A percentile compares a stretch with the other conserved stretches of the same genome.
phyloP scores from a whole-genome alignment of 2,888 invertebrate genomes.

The Drosophila borborema region DNA sequence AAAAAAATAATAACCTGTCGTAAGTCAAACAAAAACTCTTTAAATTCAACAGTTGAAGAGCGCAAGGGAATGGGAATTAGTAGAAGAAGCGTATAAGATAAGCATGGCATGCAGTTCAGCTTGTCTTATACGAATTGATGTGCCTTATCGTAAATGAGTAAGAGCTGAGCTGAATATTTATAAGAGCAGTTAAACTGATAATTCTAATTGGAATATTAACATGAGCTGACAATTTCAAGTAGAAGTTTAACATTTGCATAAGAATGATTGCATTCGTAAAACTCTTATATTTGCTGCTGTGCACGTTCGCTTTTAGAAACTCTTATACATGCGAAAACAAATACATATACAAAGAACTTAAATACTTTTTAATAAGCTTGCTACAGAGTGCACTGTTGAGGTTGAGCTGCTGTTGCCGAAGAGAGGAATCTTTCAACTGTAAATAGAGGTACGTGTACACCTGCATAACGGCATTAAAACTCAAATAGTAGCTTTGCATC shows the following conservation, averaged over 20 bases:
- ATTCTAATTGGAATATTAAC: not conserved
- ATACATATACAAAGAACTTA: not conserved
- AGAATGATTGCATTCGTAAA: not conserved
- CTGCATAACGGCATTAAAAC: conserved; percentile 13
- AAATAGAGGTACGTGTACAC: conserved; percentile 2
- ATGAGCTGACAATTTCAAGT: not conserved
- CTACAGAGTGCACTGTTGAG: not conserved
- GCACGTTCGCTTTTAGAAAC: not conserved
- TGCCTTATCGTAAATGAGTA: not conserved
- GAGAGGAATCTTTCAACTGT: not conserved
- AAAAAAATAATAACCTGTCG: conserved; percentile 2
- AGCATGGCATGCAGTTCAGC: not conserved
- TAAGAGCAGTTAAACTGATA: not conserved
- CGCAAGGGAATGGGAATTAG: not conserved
- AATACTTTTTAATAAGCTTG: conserved; percentile 8
- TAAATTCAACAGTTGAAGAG: conserved; percentile 2
- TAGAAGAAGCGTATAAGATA: not conserved
- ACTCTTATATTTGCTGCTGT: not conserved
- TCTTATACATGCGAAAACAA: not conserved
- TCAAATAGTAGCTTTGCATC: conserved; percentile 3
- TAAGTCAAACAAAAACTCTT: conserved; percentile 34
- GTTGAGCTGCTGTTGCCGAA: not conserved
- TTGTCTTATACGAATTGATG: not conserved
- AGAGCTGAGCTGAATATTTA: not conserved
- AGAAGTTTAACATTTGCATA: not conserved